Evolutionary conservation across 2,888 invertebrate species (phyloP), one percentile per base, ranked within the genome.

Genomic region (Oxystoma pomonae): DNA sequence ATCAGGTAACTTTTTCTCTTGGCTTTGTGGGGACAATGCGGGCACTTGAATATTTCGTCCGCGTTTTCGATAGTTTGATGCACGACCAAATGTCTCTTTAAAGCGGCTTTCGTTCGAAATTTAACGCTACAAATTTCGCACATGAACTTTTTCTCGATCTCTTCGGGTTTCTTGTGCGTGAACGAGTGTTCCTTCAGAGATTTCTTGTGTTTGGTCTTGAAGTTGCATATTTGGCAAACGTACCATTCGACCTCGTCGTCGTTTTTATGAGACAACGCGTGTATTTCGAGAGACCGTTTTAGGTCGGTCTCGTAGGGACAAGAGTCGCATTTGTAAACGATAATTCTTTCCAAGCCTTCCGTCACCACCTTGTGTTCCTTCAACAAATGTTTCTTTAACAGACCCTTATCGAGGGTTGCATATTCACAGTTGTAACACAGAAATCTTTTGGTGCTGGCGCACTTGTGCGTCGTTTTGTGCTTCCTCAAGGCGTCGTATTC

Each of bases 181-280:
- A 35, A 35, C 3, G 35, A 35, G 49, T 62, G 62, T n/a, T 2
- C 16, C 35, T 53, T 58, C 2, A 62, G 58, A 12, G 52, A 22
- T 12, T 20, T 18, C 12, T 62, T 62, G 53, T 55, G 52, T 19
- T 58, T 55, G 0, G 62, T 55, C 16, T 9, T 59, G 16, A 50
- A 58, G 1, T 12, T 9, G 22, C 62, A 62, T 3, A 53, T 5
- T 2, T 53, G 16, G 52, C 62, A 62, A 12, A 9, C 20, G 49
- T 18, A 22, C 18, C 52, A 16, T 1, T 16, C 55, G 16, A 20
- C 1, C 16, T 62, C 51, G 1, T 21, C 20, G n/a, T 35, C 18
- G 22, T 20, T n/a, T 49, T 58, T 35, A 16, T 58, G 58, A 2
- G 22, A 16, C 50, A 58, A 2, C n/a, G 19, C 16, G 18, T 22